phyloP scores from a whole-genome alignment of 2,113 vertebrate genomes.

The Lycaon pictus region DNA sequence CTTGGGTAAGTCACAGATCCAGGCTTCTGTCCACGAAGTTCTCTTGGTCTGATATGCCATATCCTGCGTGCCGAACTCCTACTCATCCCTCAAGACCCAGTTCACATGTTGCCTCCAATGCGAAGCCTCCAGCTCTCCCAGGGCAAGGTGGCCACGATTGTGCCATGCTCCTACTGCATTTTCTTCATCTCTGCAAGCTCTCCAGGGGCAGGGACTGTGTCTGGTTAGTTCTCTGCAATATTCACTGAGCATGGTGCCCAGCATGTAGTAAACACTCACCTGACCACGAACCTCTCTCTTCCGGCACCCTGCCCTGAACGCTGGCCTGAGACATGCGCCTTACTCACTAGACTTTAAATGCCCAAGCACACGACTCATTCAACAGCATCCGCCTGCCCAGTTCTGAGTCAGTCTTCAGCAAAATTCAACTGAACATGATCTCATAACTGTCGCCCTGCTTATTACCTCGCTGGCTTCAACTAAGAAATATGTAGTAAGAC shows the following conservation, averaged over 20 bases:
- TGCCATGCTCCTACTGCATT: background rate
- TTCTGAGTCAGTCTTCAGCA: background rate
- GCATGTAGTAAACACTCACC: background rate
- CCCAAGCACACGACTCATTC: background rate
- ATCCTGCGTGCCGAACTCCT: background rate
- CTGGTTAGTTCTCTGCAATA: background rate
- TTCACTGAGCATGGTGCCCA: too few species aligned
- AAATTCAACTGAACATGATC: background rate
- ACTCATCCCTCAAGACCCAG: background rate
- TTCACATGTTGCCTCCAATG: background rate
- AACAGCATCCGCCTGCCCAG: background rate
- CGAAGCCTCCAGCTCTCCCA: background rate
- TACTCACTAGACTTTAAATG: background rate
- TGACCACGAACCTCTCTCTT: background rate
- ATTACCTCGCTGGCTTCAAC: background rate
- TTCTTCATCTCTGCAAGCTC: background rate
- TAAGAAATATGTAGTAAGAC: background rate
- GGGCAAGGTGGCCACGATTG: background rate
- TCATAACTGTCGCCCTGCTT: background rate
- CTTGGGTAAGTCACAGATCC: background rate
- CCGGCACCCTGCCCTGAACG: background rate
- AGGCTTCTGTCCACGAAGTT: background rate
- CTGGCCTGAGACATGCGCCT: background rate
- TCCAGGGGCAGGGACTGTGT: background rate
- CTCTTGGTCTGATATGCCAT: background rate